A percentile compares a stretch with the other conserved stretches of the same genome.
Evolutionary conservation across 2,113 vertebrate genomes (phyloP).

Genomic region (Aegotheles bennettii): DNA sequence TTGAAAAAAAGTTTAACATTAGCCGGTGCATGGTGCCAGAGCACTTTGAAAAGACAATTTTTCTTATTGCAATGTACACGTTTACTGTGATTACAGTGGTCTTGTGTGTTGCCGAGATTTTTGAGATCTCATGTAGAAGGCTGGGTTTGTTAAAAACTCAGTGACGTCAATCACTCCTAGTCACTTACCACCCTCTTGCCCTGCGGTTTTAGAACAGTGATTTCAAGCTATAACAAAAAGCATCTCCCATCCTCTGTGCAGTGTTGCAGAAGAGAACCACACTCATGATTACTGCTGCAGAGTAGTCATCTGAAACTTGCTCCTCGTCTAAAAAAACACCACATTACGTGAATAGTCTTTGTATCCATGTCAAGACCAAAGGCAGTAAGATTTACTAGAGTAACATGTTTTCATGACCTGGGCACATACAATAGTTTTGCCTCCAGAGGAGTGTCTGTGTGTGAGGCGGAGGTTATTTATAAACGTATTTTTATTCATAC

Average conservation of each 20-base stretch:
- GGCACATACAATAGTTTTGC: not conserved
- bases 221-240: conserved; percentile 13
- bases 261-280: not conserved
- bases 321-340: not conserved
- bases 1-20: conserved; percentile 77
- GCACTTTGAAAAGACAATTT: conserved; percentile 91
- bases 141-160: conserved; percentile 77
- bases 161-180: conserved; percentile 31
- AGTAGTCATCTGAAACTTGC: not conserved
- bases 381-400: not conserved
- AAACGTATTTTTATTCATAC: not conserved
- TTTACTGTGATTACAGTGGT: conserved; percentile 86
- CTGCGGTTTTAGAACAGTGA: not conserved
- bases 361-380: not conserved
- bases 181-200: not conserved
- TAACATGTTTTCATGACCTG: not conserved
- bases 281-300: not conserved
- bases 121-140: conserved; percentile 83
- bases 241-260: not conserved
- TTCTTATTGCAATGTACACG: conserved; percentile 88
- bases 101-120: conserved; percentile 82
- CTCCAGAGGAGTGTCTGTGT: not conserved
- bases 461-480: not conserved
- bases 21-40: conserved; percentile 85
- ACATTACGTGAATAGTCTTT: not conserved